A percentile compares a stretch with the other conserved stretches of the same genome.
Conservation (phyloP, 2,797 vertebrate species). For the Tenualosa ilisha region DNA sequence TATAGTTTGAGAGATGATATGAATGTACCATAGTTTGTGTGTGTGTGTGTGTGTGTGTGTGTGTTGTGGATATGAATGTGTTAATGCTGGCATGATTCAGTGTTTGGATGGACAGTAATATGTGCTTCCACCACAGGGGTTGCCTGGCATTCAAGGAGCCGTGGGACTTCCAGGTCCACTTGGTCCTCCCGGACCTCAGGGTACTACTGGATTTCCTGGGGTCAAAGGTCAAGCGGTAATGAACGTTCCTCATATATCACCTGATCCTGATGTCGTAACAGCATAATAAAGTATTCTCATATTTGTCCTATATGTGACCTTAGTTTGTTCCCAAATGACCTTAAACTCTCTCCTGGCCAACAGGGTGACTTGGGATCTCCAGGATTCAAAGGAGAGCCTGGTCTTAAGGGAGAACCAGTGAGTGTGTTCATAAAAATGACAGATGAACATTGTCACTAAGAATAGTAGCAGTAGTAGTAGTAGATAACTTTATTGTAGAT, state of each 20-base stretch:
- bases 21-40: background rate
- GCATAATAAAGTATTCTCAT: too few species aligned
- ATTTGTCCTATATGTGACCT: background rate
- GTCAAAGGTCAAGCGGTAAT: conserved; percentile 91
- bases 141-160: conserved; percentile 82
- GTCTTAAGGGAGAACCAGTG: conserved; percentile 90
- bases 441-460: background rate
- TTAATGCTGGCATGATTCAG: background rate
- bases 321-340: background rate
- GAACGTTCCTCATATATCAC: background rate
- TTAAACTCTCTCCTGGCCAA: background rate
- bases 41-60: background rate
- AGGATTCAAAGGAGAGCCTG: conserved; percentile 91
- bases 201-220: conserved; percentile 84
- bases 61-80: background rate
- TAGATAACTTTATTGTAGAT: too few species aligned
- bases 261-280: background rate
- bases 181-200: conserved; percentile 89
- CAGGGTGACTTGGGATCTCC: conserved; percentile 86
- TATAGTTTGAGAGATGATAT: background rate
- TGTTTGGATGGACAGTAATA: background rate
- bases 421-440: conserved; percentile 59
- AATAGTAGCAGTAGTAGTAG: too few species aligned
- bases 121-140: conserved; percentile 71
- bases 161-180: conserved; percentile 80